Evolutionary conservation across 2,113 vertebrate species (phyloP).

Genomic region (Hassar affinis): DNA sequence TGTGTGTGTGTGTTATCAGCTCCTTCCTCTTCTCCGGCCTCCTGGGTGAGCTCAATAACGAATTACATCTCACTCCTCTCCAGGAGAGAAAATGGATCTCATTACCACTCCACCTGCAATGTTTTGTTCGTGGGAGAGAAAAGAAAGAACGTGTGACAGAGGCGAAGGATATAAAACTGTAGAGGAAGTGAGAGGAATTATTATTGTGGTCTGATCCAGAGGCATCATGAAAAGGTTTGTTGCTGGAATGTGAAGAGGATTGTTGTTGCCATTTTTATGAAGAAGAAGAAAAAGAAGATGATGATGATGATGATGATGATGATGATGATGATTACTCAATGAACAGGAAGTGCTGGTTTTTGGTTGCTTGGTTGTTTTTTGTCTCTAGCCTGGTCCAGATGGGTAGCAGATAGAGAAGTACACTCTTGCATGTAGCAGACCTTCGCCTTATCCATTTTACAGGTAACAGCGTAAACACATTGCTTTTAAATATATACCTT

Average conservation of each 20-base stretch:
- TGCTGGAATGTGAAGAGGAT: not conserved
- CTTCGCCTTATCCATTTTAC: not conserved
- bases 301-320: not conserved
- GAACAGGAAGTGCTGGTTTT: not conserved
- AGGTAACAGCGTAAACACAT: not conserved
- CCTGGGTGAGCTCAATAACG: conserved; percentile 26
- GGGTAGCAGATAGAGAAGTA: too few species aligned
- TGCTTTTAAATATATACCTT: not conserved
- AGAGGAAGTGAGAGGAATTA: not conserved
- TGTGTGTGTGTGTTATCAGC: not conserved
- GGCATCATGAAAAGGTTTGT: not conserved
- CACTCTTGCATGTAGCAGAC: not conserved
- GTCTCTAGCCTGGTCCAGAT: not conserved
- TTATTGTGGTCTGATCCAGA: not conserved
- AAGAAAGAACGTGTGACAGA: not conserved
- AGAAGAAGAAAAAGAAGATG: not conserved
- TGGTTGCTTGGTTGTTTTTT: not conserved
- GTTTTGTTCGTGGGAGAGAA: conserved; percentile 26
- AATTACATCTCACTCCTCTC: conserved; percentile 29
- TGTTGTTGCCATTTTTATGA: not conserved
- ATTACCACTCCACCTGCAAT: conserved; percentile 23
- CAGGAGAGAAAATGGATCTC: conserved; percentile 31
- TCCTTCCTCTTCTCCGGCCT: conserved; percentile 18
- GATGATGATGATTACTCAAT: not conserved
- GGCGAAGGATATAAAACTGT: not conserved